These are phyloP conservation scores for Eutolmus rufibarbis DNA, from an alignment of 2,888 invertebrate species.

Conservation along the genomic window DNA sequence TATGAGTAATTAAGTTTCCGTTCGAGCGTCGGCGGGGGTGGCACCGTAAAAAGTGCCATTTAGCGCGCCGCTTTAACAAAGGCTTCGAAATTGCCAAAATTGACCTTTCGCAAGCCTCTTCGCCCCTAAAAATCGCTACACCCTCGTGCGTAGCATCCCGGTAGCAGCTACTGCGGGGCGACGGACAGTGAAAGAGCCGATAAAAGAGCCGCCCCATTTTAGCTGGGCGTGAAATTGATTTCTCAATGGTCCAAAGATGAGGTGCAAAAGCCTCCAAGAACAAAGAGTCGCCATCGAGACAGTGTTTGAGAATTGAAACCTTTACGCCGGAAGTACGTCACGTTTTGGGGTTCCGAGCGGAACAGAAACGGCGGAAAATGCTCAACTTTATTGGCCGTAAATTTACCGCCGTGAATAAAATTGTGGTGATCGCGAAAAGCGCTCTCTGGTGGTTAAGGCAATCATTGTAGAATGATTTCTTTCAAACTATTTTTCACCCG, in stretches of 20 bases:
- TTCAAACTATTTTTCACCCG: background rate
- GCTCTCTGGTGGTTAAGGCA: background rate
- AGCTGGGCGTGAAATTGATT: constrained; percentile 25
- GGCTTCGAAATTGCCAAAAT: background rate
- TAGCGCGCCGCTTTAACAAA: background rate
- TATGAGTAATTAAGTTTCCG: constrained; percentile 28
- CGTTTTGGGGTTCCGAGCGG: background rate
- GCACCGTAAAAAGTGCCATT: background rate
- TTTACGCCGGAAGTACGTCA: background rate
- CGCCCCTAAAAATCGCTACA: background rate
- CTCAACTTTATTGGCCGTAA: background rate
- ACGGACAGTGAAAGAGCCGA: background rate
- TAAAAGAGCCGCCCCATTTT: background rate
- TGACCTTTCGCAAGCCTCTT: background rate
- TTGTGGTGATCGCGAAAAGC: background rate
- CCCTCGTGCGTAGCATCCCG: background rate
- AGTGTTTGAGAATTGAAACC: background rate
- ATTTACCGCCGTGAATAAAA: background rate
- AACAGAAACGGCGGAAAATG: background rate
- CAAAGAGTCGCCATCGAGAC: background rate
- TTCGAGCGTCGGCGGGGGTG: background rate
- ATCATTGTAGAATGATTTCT: background rate
- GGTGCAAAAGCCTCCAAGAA: background rate
- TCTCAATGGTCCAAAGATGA: background rate
- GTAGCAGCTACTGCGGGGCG: background rate